phyloP scores from a whole-genome alignment of 2,113 vertebrate species.

The Coreoperca whiteheadi region DNA sequence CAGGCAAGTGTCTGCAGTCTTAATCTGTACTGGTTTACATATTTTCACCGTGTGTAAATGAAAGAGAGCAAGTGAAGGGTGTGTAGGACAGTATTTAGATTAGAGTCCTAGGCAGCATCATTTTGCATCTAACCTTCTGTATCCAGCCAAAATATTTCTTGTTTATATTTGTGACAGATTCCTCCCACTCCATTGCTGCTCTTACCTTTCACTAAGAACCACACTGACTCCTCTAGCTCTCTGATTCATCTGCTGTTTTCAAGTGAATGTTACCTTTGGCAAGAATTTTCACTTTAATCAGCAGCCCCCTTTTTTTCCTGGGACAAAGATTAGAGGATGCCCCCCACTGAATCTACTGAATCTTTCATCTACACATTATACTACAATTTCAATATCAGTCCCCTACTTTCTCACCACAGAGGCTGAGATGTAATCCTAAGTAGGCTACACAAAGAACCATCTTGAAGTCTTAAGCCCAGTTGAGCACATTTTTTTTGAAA shows the following conservation, averaged over 20 bases:
- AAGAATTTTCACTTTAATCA: slow-evolving; percentile 44
- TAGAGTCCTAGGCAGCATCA: slow-evolving; percentile 2
- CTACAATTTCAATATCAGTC: slow-evolving; percentile 19
- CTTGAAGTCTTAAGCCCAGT: slow-evolving; percentile 30
- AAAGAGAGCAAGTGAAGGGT: background rate
- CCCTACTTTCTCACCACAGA: slow-evolving; percentile 31
- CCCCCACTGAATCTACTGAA: slow-evolving; percentile 44
- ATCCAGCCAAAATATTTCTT: slow-evolving; percentile 1
- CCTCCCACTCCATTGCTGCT: background rate
- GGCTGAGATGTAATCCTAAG: slow-evolving; percentile 53
- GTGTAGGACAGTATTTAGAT: slow-evolving; percentile 10
- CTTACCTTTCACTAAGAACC: background rate
- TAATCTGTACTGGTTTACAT: slow-evolving; percentile 42
- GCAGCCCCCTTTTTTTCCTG: slow-evolving; percentile 49
- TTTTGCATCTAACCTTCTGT: slow-evolving; percentile 14
- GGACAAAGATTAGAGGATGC: slow-evolving; percentile 48
- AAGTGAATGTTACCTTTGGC: slow-evolving; percentile 42
- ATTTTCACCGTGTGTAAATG: background rate
- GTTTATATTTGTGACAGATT: slow-evolving; percentile 2
- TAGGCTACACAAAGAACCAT: slow-evolving; percentile 43
- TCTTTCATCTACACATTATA: slow-evolving; percentile 56
- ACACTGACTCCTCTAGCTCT: background rate
- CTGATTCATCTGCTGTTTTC: slow-evolving; percentile 32
- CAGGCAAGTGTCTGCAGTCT: slow-evolving; percentile 33
- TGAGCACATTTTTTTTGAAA: slow-evolving; percentile 27